Evolutionary conservation across 2,797 vertebrate genomes (phyloP).

Genomic region (Brotula barbata): DNA sequence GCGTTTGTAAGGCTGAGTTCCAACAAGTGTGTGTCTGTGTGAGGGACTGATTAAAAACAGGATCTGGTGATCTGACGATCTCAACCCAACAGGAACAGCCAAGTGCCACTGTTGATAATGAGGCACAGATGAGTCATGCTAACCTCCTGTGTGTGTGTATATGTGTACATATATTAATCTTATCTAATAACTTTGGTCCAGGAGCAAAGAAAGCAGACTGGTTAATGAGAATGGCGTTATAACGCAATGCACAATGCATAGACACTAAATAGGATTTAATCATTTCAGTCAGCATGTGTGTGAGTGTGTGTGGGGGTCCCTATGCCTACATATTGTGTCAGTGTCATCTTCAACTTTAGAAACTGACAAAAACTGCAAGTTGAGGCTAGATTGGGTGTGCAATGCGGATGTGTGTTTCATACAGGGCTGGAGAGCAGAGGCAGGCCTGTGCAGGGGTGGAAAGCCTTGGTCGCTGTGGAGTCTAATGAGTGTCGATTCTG

Average conservation of each 20-base stretch:
- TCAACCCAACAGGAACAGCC: constrained; percentile 30
- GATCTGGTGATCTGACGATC: constrained; percentile 17
- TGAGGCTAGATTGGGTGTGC: not conserved
- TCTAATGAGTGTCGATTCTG: constrained; percentile 91
- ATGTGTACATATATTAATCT: constrained; percentile 38
- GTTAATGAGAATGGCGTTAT: constrained; percentile 19
- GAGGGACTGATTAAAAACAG: constrained; percentile 9
- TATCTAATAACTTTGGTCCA: constrained; percentile 13
- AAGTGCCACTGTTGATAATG: constrained; percentile 24
- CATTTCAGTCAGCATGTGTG: constrained; percentile 9
- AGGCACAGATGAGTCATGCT: constrained; percentile 47
- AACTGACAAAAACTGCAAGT: not conserved
- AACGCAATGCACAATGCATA: constrained; percentile 29
- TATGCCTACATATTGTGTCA: constrained; percentile 24
- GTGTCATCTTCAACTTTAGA: constrained; percentile 23
- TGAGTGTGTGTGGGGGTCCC: constrained; percentile 35
- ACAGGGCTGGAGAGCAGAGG: constrained; percentile 98
- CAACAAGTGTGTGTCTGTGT: not conserved
- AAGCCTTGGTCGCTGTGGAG: constrained; percentile 91
- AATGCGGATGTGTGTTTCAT: constrained; percentile 61
- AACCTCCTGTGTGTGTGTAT: constrained; percentile 3
- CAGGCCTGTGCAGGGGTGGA: constrained; percentile 95
- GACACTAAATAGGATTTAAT: constrained; percentile 3
- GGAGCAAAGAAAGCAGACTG: constrained; percentile 28
- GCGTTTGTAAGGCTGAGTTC: not conserved